Conservation (phyloP, 1,140 invertebrate genomes). For the Bradynema listronoti region DNA sequence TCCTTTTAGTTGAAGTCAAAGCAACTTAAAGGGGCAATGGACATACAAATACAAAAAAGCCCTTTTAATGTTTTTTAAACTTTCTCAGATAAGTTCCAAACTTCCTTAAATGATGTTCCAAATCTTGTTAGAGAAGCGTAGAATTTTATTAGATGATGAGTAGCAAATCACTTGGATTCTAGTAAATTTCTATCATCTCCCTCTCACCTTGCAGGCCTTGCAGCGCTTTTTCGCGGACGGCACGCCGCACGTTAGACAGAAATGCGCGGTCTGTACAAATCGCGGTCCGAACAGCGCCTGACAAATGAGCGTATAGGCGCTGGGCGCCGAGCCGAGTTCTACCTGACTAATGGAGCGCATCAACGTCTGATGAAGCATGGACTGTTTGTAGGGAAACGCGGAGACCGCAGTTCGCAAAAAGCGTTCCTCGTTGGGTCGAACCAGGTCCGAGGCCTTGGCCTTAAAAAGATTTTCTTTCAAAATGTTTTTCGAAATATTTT, state of each 20-base stretch:
- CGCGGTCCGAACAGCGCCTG: conserved; percentile 75
- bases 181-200: conserved; percentile 1
- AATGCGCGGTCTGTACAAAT: conserved; percentile 68
- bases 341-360: conserved; percentile 20
- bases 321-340: conserved; percentile 56
- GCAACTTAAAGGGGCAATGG: neutral
- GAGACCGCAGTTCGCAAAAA: conserved; percentile 39
- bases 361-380: conserved; percentile 42
- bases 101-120: neutral
- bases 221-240: conserved; percentile 83
- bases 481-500: conserved; percentile 12
- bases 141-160: conserved; percentile 6
- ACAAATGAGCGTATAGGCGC: conserved; percentile 69
- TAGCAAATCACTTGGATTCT: conserved; percentile 8
- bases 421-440: conserved; percentile 32
- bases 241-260: conserved; percentile 80
- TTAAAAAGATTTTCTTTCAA: conserved; percentile 28
- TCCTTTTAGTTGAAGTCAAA: neutral
- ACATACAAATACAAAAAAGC: conserved; percentile 11
- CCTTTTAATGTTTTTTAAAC: neutral
- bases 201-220: conserved; percentile 76
- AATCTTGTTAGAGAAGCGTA: neutral
- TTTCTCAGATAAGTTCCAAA: neutral
- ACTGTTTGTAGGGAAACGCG: conserved; percentile 52
- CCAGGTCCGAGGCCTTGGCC: conserved; percentile 10